These are phyloP conservation scores for Nerophis lumbriciformis DNA, from an alignment of 2,113 vertebrate genomes.

Conservation along the genomic window DNA sequence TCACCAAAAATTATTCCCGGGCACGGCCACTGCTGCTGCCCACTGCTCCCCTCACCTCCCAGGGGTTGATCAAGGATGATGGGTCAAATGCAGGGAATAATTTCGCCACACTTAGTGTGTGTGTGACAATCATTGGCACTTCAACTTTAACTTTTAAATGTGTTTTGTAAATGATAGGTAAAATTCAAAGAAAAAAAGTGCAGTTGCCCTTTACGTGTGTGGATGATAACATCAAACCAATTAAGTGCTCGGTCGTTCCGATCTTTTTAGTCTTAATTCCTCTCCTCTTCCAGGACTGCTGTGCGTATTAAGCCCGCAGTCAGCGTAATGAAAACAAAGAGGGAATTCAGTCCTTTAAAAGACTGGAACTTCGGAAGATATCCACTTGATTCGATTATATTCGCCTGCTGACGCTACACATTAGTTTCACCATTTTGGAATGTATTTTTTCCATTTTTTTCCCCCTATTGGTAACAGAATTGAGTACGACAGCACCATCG, in stretches of 20 bases:
- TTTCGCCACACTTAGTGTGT: too few species aligned
- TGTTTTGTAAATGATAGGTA: too few species aligned
- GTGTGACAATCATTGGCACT: too few species aligned
- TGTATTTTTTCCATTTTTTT: background rate
- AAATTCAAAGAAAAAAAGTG: too few species aligned
- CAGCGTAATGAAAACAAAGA: background rate
- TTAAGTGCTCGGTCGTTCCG: background rate
- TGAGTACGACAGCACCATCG: background rate
- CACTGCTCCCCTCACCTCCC: too few species aligned
- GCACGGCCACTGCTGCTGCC: too few species aligned
- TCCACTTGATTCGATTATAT: background rate
- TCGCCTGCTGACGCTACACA: background rate
- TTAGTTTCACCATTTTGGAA: background rate
- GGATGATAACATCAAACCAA: background rate
- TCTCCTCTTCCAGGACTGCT: background rate
- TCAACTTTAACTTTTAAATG: too few species aligned
- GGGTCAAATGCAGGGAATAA: too few species aligned
- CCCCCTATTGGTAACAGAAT: too few species aligned
- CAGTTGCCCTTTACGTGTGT: background rate
- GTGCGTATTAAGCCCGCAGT: too few species aligned
- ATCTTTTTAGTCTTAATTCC: background rate
- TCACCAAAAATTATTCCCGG: too few species aligned
- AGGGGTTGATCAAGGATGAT: too few species aligned
- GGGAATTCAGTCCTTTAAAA: background rate
- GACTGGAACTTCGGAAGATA: background rate